A percentile compares a stretch with the other conserved stretches of the same genome.
These are phyloP conservation scores for Symphodus melops DNA, from an alignment of 2,113 vertebrate genomes.

Conservation along the genomic window DNA sequence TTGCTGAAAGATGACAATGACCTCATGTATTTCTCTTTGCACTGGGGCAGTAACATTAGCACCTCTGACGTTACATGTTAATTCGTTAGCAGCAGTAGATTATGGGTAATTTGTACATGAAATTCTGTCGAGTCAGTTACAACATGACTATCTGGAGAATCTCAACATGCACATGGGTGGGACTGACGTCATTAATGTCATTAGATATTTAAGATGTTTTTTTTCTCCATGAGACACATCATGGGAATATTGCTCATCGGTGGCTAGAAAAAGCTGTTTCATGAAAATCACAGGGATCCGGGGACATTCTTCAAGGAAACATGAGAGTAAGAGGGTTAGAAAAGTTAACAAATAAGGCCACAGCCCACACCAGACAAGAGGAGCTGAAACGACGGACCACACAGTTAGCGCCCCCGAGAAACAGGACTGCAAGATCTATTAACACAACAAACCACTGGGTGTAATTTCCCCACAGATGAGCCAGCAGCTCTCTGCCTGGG, in stretches of 20 bases:
- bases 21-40: background rate
- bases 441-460: conserved; percentile 77
- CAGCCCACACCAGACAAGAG: conserved; percentile 64
- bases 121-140: background rate
- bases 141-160: background rate
- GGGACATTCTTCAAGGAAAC: conserved; percentile 47
- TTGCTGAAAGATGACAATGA: background rate
- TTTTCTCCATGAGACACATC: background rate
- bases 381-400: conserved; percentile 71
- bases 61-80: background rate
- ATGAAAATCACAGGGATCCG: conserved; percentile 16
- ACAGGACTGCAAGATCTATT: conserved; percentile 63
- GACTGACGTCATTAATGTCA: conserved; percentile 33
- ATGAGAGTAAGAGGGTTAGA: conserved; percentile 48
- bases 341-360: conserved; percentile 69
- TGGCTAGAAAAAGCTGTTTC: conserved; percentile 13
- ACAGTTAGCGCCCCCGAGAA: conserved; percentile 70
- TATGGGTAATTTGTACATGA: background rate
- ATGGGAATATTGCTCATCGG: conserved; percentile 34
- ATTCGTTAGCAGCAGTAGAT: background rate
- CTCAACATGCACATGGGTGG: background rate
- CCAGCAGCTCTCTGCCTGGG: conserved; percentile 61
- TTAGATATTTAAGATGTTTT: conserved; percentile 12
- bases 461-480: conserved; percentile 75
- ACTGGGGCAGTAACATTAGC: background rate